Evolutionary conservation across 2,797 vertebrate genomes (phyloP), one percentile per base, ranked within the genome.

Genomic region (Periparus ater): DNA sequence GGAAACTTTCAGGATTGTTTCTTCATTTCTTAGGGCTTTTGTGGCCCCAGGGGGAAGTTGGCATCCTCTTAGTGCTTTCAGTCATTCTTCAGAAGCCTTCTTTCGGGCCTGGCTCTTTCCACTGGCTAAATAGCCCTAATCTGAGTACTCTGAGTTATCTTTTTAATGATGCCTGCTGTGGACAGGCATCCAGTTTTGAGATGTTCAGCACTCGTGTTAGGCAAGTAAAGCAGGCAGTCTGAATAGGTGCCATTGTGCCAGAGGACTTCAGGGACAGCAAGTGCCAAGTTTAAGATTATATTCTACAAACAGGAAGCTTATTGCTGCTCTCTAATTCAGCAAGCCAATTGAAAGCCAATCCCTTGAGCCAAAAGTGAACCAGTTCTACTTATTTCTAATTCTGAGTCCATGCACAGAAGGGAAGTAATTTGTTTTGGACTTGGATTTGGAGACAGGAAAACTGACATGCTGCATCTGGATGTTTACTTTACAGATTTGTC

Each of bases 251-350:
- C 76, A 68, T 85, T 90, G 79, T 96, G 88, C 82, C 76, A 91
- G 76, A 91, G 79, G 70, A 88, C 83, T 93, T 51, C 60, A 79
- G 48, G 85, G 71, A 89, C 54, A 88, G 50, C 38, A 72, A 92
- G 38, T 89, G 88, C 93, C 94, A 96, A 95, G 72, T 95, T 95
- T 89, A 95, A 95, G 88, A 93, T 96, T 94, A 88, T 95, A 86
- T 80, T 94, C 85, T 95, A 44, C 91, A 88, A 93, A 85, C 70
- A 75, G 73, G 84, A 96, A 91, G 85, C 58, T 94, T 95, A 93
- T 40, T 95, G 42, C 92, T 91, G 62, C 68, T 89, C 8, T 89
- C 76, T 88, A 88, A 51, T 79, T 83, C 76, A 86, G 79, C 66
- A 84, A 91, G 66, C 22, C 85, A 67, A 86, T 50, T 81, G 80